phyloP scores from a whole-genome alignment of 2,797 vertebrate genomes.

The Yasuhikotakia modesta region DNA sequence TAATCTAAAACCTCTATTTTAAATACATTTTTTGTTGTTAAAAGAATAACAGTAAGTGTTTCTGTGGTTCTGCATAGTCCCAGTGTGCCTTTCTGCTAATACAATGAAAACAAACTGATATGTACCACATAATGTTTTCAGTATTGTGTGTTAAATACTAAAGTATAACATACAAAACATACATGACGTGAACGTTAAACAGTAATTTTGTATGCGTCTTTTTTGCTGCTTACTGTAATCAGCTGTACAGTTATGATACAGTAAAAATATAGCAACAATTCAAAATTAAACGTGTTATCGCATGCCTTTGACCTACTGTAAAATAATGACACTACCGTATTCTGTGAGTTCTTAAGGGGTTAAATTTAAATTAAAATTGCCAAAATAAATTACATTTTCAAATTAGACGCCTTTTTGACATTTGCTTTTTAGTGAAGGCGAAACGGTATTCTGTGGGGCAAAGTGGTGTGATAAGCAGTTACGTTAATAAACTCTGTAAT shows the following conservation, averaged over 20 bases:
- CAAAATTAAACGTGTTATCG: slow-evolving; percentile 5
- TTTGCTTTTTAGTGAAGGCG: slow-evolving; percentile 40
- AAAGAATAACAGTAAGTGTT: slow-evolving; percentile 9
- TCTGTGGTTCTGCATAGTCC: slow-evolving; percentile 38
- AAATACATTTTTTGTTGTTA: background rate
- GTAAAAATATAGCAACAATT: slow-evolving; percentile 22
- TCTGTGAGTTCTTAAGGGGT: slow-evolving; percentile 37
- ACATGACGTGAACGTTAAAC: slow-evolving; percentile 17
- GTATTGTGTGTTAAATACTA: slow-evolving; percentile 22
- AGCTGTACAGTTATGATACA: slow-evolving; percentile 30
- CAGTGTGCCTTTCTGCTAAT: slow-evolving; percentile 35
- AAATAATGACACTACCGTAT: slow-evolving; percentile 15
- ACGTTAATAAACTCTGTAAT: slow-evolving; percentile 58
- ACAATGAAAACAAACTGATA: slow-evolving; percentile 4
- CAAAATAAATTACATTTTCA: slow-evolving; percentile 49
- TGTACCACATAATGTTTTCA: background rate
- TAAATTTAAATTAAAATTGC: slow-evolving; percentile 53
- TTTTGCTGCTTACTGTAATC: slow-evolving; percentile 45
- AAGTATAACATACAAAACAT: slow-evolving; percentile 24
- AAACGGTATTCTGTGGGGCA: slow-evolving; percentile 44
- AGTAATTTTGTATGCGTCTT: slow-evolving; percentile 5
- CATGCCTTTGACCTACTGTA: slow-evolving; percentile 34
- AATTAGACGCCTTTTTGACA: slow-evolving; percentile 48
- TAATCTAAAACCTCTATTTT: slow-evolving; percentile 15
- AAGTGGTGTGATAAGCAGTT: slow-evolving; percentile 60